A percentile compares a stretch with the other conserved stretches of the same genome.
Conservation (phyloP, 2,113 vertebrate species). For the Pelobates fuscus region DNA sequence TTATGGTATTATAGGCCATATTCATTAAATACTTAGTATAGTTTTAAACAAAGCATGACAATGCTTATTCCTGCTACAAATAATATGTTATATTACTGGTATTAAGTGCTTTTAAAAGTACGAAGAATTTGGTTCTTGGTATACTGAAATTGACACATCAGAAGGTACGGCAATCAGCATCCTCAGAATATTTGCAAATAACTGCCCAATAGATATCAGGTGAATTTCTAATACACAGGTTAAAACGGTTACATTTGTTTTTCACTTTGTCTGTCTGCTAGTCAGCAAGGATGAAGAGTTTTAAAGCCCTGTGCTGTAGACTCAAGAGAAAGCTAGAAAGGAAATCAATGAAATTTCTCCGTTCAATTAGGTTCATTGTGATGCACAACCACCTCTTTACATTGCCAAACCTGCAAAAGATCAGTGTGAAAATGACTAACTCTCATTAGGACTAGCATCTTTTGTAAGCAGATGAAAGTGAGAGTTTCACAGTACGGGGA, state of each 20-base stretch:
- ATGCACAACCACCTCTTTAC: conserved; percentile 32
- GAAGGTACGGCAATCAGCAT: not conserved
- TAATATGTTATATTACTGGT: too few relatives aligned
- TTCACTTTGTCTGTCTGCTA: conserved; percentile 41
- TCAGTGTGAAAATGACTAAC: conserved; percentile 29
- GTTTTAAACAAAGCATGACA: too few relatives aligned
- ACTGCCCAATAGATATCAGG: conserved; percentile 15
- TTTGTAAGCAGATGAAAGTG: not conserved
- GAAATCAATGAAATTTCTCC: conserved; percentile 44
- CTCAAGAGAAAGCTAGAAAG: conserved; percentile 21
- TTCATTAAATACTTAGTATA: too few relatives aligned
- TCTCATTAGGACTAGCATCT: conserved; percentile 15
- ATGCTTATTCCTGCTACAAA: too few relatives aligned
- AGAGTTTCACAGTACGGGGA: not conserved
- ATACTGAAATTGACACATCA: too few relatives aligned
- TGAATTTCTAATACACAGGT: conserved; percentile 30
- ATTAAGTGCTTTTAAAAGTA: too few relatives aligned
- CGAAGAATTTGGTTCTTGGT: too few relatives aligned
- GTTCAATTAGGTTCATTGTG: conserved; percentile 45
- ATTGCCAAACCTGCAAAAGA: conserved; percentile 22
- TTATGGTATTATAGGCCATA: too few relatives aligned
- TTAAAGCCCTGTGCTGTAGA: conserved; percentile 8
- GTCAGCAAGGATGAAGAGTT: conserved; percentile 39
- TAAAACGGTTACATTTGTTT: conserved; percentile 45
- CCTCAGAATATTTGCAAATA: conserved; percentile 1